Base-by-base conservation (phyloP, 2,797 vertebrate genomes). In the Sebastes vulpes region DNA sequence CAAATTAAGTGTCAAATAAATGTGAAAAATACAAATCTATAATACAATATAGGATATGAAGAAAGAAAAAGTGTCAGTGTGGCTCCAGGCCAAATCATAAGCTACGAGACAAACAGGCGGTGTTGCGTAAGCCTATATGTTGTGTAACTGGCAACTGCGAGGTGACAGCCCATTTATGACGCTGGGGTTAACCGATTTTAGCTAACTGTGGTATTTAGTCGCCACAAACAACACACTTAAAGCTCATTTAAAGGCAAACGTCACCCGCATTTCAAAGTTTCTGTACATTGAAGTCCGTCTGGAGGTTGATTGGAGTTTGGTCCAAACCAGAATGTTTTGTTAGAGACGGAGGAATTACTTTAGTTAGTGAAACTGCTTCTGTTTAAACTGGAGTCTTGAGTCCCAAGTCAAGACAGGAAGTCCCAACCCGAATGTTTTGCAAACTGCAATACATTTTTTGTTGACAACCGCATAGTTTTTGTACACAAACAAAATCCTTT, bases 121-220 rank as follows among this genome's bases (percentile, higher is more conserved):
- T 52, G 71, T 74, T 81, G 20, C 8, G 12, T 48, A 69, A 81
- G 64, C 25, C 63, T 78, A 31, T 79, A 70, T 42, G 79, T 80
- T 82, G 50, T 42, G 54, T 54, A 69, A 58, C 48, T 53, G 78
- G 57, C 72, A 25, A 64, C 54, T 81, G 85, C 18, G 82, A 92
- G 85, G 89, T 91, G 90, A 81, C 86, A 77, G 88, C 68, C 79
- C 82, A 85, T 87, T 92, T 91, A 90, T 87, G 82, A 79, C 26
- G 0, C 68, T 72, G 73, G 64, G 84, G 84, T 90, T 85, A 92
- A 91, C 91, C 92, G 79, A 50, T 75, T 63, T 54, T 29, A 86
- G 77, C 66, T 26, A 81, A 81, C 69, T 54, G 61, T 54, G 65
- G 81, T 85, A 68, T 90, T 85, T 52, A 70, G 65, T 50, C 10